A percentile compares a stretch with the other conserved stretches of the same genome.
Evolutionary conservation across 2,888 invertebrate genomes (phyloP).

Genomic region (Itoplectis maculator): DNA sequence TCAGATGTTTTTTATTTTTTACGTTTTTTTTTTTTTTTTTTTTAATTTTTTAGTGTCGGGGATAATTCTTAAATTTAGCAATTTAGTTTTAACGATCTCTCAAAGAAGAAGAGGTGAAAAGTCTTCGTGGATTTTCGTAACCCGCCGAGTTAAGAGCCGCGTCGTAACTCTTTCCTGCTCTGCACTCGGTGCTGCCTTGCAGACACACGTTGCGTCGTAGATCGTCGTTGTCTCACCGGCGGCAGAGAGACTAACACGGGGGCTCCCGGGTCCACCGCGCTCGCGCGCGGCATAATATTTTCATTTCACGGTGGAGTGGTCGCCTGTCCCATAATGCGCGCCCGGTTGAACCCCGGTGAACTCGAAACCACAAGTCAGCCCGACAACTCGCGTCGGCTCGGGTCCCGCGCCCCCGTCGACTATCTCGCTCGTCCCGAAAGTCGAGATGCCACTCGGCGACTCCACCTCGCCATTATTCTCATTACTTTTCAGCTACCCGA

Average conservation of each 20-base stretch:
- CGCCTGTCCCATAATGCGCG: slow-evolving; percentile 74
- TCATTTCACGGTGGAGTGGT: slow-evolving; percentile 80
- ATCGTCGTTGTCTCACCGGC: slow-evolving; percentile 45
- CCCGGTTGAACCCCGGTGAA: slow-evolving; percentile 77
- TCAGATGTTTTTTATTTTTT: background rate
- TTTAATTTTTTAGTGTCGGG: background rate
- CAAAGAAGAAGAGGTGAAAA: background rate
- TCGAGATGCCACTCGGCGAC: slow-evolving; percentile 10
- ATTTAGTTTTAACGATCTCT: background rate
- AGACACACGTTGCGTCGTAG: slow-evolving; percentile 65
- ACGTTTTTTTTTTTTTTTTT: background rate
- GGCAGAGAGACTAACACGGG: too few species aligned
- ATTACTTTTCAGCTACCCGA: slow-evolving; percentile 8
- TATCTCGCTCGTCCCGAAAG: slow-evolving; percentile 23
- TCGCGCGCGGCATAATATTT: slow-evolving; percentile 78
- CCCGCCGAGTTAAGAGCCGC: slow-evolving; percentile 6
- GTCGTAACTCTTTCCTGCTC: slow-evolving; percentile 25
- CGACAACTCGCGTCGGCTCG: slow-evolving; percentile 21
- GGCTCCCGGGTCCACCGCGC: slow-evolving; percentile 34
- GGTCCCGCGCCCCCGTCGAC: slow-evolving; percentile 1
- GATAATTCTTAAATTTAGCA: background rate
- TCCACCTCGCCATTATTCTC: slow-evolving; percentile 26
- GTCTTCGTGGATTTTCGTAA: background rate
- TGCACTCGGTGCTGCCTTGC: slow-evolving; percentile 55
- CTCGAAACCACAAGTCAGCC: slow-evolving; percentile 74